Conservation (phyloP, 2,113 vertebrate genomes). For the Suricata suricatta region DNA sequence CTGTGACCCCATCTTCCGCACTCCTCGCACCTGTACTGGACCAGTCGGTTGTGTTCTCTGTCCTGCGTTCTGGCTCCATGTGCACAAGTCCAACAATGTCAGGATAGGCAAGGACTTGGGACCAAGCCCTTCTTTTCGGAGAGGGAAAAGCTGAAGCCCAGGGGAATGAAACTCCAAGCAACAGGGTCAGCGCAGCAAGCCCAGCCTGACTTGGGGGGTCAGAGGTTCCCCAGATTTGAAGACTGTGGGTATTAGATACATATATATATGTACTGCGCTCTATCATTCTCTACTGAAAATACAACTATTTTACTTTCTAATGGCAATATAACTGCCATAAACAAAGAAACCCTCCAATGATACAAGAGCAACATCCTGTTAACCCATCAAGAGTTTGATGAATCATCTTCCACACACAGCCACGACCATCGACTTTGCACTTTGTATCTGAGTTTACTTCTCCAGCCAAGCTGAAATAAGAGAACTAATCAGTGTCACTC, state of each 20-base stretch:
- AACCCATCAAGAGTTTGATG: not conserved
- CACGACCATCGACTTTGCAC: not conserved
- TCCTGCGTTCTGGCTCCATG: not conserved
- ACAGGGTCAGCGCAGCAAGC: not conserved
- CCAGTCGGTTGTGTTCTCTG: not conserved
- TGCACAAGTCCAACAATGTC: not conserved
- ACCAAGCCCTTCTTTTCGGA: not conserved
- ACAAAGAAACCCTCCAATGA: not conserved
- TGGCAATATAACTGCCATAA: not conserved
- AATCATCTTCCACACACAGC: not conserved
- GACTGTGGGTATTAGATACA: not conserved
- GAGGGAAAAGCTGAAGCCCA: not conserved
- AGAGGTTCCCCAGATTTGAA: not conserved
- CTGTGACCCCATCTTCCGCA: not conserved
- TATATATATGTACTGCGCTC: not conserved
- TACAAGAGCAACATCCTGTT: not conserved
- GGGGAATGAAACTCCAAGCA: not conserved
- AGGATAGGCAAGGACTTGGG: not conserved
- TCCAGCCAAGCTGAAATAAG: not conserved
- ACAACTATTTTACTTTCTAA: not conserved
- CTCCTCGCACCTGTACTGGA: not conserved
- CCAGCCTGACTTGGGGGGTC: not conserved
- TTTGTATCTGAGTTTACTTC: not conserved
- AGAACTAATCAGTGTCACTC: not conserved
- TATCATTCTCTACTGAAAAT: not conserved